Evolutionary conservation across 2,888 invertebrate genomes (phyloP), one percentile per base, ranked within the genome.

Genomic region (Molorchus minor): DNA sequence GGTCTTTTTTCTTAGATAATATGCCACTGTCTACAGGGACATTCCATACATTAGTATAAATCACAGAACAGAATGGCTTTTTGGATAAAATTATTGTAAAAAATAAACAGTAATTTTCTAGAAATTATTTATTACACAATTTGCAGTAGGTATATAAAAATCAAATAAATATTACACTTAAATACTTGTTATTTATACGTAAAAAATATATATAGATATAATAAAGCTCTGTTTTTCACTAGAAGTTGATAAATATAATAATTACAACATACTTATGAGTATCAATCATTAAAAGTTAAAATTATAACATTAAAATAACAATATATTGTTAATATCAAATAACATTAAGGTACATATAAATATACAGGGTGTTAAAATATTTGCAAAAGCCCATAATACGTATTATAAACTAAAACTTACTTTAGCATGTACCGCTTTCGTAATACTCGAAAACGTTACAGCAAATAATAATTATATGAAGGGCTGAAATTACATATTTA

Each of bases 221-320:
- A 41, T 51, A 56, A 56, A 51, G 56, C 45, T 55, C 16, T 55
- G 38, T 12, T 46, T 55, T 55, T 55, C 44, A 53, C 53, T 55
- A 56, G 20, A 51, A 33, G 21, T 46, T 56, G 41, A 56, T 43
- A 56, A 43, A 43, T 49, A 43, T n/a, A 56, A 21, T 10, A 45
- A 19, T 51, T 30, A 30, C 10, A 53, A 40, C 13, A 25, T 25
- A 25, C 25, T 43, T 25, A 49, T 29, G 49, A 49, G 49, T 40
- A 49, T 49, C 38, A 8, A 40, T 49, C n/a, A n/a, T n/a, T n/a
- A n/a, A n/a, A n/a, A n/a, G n/a, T n/a, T n/a, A n/a, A 49, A n/a
- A 49, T 25, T 49, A 25, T 13, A 19, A 16, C 36, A 38, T 25
- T 49, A 49, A 38, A 49, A 49, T 38, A 38, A 15, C 16, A 21